Conservation (phyloP, 2,797 vertebrate species). For the Bradypodion ventrale region DNA sequence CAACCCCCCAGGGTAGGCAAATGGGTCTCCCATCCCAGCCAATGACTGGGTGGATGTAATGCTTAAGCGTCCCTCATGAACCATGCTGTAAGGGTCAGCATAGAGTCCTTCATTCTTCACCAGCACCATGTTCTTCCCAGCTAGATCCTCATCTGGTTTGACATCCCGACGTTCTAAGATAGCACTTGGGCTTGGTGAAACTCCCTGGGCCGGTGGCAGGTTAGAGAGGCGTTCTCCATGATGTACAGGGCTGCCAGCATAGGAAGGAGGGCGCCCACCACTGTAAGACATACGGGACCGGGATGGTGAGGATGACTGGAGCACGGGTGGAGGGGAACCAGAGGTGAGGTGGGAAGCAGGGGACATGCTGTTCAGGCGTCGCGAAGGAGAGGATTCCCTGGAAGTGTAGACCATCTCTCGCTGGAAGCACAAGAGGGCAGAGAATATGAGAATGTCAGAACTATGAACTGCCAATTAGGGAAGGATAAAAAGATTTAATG, state of each 20-base stretch:
- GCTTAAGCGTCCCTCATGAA: constrained; percentile 94
- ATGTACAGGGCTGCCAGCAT: constrained; percentile 83
- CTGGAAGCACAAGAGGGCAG: constrained; percentile 69
- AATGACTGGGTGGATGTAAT: constrained; percentile 92
- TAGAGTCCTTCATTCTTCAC: constrained; percentile 94
- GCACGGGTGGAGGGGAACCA: constrained; percentile 78
- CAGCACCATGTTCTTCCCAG: constrained; percentile 91
- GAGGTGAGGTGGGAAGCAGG: constrained; percentile 81
- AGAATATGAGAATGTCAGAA: neutral
- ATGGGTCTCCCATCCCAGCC: constrained; percentile 89
- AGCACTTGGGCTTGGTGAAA: constrained; percentile 94
- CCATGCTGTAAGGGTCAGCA: constrained; percentile 91
- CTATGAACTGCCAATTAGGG: neutral
- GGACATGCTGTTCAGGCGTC: constrained; percentile 92
- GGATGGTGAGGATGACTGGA: constrained; percentile 88
- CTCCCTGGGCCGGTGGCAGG: constrained; percentile 75
- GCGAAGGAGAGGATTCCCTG: constrained; percentile 94
- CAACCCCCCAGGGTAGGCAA: constrained; percentile 89
- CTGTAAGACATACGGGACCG: constrained; percentile 96
- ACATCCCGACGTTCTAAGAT: constrained; percentile 97
- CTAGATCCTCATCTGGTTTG: constrained; percentile 94
- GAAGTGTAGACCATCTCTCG: constrained; percentile 97
- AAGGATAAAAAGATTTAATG: neutral
- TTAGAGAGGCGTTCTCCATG: constrained; percentile 81
- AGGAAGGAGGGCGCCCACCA: constrained; percentile 90